Conservation (phyloP, 2,797 vertebrate species). For the Spheniscus humboldti region DNA sequence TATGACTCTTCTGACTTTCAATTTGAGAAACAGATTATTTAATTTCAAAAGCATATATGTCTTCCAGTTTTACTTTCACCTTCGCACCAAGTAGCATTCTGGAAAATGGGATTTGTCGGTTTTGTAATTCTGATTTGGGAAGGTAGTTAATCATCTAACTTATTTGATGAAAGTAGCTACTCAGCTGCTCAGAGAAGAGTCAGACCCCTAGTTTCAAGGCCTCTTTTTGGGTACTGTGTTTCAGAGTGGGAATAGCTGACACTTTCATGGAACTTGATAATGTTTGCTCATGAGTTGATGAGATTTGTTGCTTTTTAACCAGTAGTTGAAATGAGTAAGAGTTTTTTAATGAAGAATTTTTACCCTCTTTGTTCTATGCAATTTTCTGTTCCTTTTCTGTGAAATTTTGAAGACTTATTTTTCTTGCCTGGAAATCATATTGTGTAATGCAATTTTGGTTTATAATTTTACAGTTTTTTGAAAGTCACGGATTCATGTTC, state of each 20-base stretch:
- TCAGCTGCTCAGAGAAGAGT: background rate
- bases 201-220: background rate
- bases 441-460: background rate
- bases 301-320: background rate
- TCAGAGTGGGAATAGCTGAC: background rate
- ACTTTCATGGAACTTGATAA: background rate
- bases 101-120: background rate
- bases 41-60: background rate
- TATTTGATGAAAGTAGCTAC: background rate
- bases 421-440: background rate
- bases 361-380: background rate
- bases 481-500: background rate
- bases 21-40: background rate
- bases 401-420: background rate
- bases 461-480: background rate
- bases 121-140: background rate
- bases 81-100: background rate
- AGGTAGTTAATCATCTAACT: background rate
- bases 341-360: background rate
- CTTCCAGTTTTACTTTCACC: background rate
- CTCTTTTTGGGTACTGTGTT: background rate
- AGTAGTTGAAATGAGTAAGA: background rate
- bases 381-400: background rate
- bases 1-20: background rate
- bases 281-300: background rate